Evolutionary conservation across 2,888 invertebrate genomes (phyloP).

Genomic region (Euphydryas editha): DNA sequence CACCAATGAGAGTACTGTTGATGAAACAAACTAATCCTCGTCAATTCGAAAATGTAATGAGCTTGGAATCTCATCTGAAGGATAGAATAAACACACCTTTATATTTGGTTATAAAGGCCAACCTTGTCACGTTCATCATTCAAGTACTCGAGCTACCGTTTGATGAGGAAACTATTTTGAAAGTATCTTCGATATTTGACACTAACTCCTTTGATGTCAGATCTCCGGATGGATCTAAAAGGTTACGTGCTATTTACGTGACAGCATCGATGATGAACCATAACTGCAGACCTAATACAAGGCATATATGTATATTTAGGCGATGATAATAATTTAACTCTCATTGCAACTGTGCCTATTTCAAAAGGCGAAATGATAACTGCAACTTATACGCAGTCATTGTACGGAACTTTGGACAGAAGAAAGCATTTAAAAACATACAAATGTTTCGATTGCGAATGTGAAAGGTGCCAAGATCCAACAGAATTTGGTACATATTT

Average conservation of each 20-base stretch:
- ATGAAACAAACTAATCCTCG: slow-evolving; percentile 82
- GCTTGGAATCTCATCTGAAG: slow-evolving; percentile 85
- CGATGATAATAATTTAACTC: slow-evolving; percentile 83
- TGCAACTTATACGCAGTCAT: slow-evolving; percentile 87
- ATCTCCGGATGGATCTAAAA: slow-evolving; percentile 73
- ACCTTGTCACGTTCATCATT: slow-evolving; percentile 85
- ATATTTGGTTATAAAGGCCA: slow-evolving; percentile 84
- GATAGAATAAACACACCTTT: slow-evolving; percentile 84
- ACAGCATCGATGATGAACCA: slow-evolving; percentile 88
- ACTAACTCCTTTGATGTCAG: slow-evolving; percentile 89
- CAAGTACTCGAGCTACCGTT: slow-evolving; percentile 83
- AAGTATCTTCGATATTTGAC: slow-evolving; percentile 87
- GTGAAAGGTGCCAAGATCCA: slow-evolving; percentile 87
- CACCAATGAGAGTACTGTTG: slow-evolving; percentile 86
- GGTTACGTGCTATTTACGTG: slow-evolving; percentile 86
- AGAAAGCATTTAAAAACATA: slow-evolving; percentile 83
- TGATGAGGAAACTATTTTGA: slow-evolving; percentile 83
- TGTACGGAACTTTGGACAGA: slow-evolving; percentile 87
- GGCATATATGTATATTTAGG: slow-evolving; percentile 86
- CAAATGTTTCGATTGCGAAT: slow-evolving; percentile 88
- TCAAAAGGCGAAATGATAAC: slow-evolving; percentile 86
- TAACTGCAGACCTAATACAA: slow-evolving; percentile 88
- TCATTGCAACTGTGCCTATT: slow-evolving; percentile 86
- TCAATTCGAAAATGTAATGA: slow-evolving; percentile 80
- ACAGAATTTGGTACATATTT: slow-evolving; percentile 86